Evolutionary conservation across 2,888 invertebrate genomes (phyloP), one percentile per base, ranked within the genome.

Genomic region (Apomyelois bistriatella): DNA sequence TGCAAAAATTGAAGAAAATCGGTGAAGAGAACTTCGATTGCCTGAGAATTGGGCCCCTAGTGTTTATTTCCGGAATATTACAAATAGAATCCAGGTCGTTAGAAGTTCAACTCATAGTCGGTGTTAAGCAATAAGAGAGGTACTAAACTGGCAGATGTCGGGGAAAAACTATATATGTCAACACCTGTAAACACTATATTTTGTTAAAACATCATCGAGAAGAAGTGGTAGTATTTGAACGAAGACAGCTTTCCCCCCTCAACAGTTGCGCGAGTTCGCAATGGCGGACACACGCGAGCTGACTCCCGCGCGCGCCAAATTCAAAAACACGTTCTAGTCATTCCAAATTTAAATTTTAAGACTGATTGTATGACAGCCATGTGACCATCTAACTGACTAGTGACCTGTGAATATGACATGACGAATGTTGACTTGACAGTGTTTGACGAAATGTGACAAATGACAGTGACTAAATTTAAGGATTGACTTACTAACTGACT

Each of bases 211-310:
- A 9, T 6, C 46, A 32, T 46, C 46, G 63, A 65, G 69, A 74
- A 76, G 88, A 71, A 82, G 87, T 86, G 87, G 88, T 66, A 82
- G 80, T 88, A 88, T 89, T 82, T 86, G 77, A 82, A 59, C 64
- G 69, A 58, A 58, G 53, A 66, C 65, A 32, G 35, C 54, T 48
- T 58, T 65, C 72, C 72, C 72, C 70, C 66, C 71, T 37, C 58
- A 56, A 61, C 83, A 89, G 89, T 89, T 28, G 53, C 63, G 76
- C 82, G 82, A 78, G 65, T 68, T 53, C 82, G 81, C 79, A 56
- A 84, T 85, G 87, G 82, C 81, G 75, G 71, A 63, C 56, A 70
- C 70, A 72, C 85, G 85, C 77, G 65, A 64, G 61, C 70, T 65
- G 62, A 59, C 64, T 58, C 41, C 57, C 38, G 40, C 61, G 55